Evolutionary conservation across 2,797 vertebrate species (phyloP), one percentile per base, ranked within the genome.

Genomic region (Telmatherina bonti): DNA sequence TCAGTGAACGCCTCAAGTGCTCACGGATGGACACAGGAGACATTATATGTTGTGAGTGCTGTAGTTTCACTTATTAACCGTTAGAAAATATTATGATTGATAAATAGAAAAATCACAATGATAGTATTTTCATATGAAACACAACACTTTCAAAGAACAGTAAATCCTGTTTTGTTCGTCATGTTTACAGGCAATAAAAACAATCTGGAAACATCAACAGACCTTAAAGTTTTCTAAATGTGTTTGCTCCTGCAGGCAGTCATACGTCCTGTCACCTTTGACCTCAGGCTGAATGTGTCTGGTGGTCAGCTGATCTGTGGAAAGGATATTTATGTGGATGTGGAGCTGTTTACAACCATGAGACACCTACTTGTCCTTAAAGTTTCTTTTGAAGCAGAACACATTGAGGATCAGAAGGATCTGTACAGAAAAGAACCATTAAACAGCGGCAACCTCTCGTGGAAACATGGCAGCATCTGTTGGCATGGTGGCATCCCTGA

Each of bases 11-110:
- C 81, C 36, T 90, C 88, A 2, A 72, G 64, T 20, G 5, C 53
- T n/a, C 33, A 58, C 52, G 78, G 77, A 41, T 92, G 86, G 89
- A 89, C 51, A 33, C 74, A 88, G 64, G 58, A 85, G 65, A 82
- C 62, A 6, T 64, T 80, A 38, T 30, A 67, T 49, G 62, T 88
- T 65, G 90, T 89, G 70, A 89, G 83, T 81, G 30, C 18, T 63
- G 30, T 29, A 36, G 9, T 35, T 52, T 6, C 3, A 26, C 22
- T 36, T 24, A 8, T 6, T 1, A 49, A 22, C 45, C 22, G 45
- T 49, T n/a, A 22, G 9, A 10, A 49, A 22, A 49, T 22, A 49
- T 49, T 49, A 41, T 18, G 5, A 49, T 22, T 49, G 20, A 49
- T n/a, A 22, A 49, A 49, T n/a, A 49, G 45, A 22, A n/a, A 49